Evolutionary conservation across 2,797 vertebrate species (phyloP).

Genomic region (Enteromius unitaeniatus): DNA sequence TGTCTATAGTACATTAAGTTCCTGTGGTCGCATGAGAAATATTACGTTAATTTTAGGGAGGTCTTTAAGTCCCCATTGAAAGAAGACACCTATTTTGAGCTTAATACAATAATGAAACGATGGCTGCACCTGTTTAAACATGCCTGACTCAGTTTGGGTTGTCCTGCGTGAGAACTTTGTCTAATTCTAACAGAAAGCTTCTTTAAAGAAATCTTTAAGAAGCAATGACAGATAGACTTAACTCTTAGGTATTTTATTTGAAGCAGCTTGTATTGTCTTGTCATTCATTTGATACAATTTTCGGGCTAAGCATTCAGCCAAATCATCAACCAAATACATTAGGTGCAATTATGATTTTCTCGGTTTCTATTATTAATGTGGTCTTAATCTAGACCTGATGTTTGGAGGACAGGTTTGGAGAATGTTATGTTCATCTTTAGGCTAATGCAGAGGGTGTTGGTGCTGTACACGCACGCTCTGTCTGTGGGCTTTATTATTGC

Average conservation of each 20-base stretch:
- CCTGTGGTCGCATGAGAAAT: background rate
- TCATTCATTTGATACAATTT: conserved; percentile 6
- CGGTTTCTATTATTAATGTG: background rate
- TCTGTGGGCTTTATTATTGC: conserved; percentile 39
- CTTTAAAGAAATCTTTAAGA: conserved; percentile 17
- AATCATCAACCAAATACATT: background rate
- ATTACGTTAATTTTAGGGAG: conserved; percentile 9
- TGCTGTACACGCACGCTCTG: conserved; percentile 42
- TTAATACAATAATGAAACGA: conserved; percentile 46
- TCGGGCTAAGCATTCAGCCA: conserved; percentile 4
- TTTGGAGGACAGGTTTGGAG: conserved; percentile 45
- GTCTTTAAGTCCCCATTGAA: conserved; percentile 15
- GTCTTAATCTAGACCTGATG: background rate
- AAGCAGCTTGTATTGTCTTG: background rate
- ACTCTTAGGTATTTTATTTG: conserved; percentile 15
- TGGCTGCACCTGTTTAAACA: conserved; percentile 62
- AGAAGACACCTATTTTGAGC: conserved; percentile 45
- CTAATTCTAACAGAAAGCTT: background rate
- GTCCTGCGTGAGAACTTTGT: conserved; percentile 12
- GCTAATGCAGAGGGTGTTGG: conserved; percentile 20
- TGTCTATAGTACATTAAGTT: background rate
- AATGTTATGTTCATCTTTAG: conserved; percentile 17
- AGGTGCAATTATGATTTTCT: conserved; percentile 3
- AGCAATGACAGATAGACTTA: conserved; percentile 14
- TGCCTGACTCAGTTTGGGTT: conserved; percentile 42